These are phyloP conservation scores for Cephonodes hylas DNA, from an alignment of 2,888 invertebrate species.

Conservation along the genomic window DNA sequence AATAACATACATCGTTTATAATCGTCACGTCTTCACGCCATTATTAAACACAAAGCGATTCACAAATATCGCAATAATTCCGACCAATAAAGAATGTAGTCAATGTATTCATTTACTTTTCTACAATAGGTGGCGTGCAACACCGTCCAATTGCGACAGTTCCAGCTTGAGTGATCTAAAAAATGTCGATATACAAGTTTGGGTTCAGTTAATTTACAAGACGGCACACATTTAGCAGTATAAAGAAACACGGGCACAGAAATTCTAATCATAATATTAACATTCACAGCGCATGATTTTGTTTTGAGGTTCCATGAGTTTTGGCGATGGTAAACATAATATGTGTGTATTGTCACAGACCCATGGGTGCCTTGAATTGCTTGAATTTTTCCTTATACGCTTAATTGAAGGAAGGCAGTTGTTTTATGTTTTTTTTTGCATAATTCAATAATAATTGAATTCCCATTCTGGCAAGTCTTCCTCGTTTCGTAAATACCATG, in stretches of 20 bases:
- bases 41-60: not conserved
- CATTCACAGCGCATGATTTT: not conserved
- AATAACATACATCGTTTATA: not conserved
- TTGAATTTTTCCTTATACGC: not conserved
- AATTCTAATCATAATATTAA: not conserved
- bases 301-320: not conserved
- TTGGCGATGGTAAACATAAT: not conserved
- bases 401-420: not conserved
- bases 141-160: not conserved
- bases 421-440: not conserved
- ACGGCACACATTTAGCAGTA: not conserved
- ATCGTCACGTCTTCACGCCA: not conserved
- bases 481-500: not conserved
- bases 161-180: not conserved
- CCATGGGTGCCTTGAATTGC: not conserved
- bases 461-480: not conserved
- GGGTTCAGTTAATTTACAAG: not conserved
- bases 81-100: not conserved
- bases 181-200: constrained; percentile 8
- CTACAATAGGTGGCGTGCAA: not conserved
- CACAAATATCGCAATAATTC: constrained; percentile 10
- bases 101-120: not conserved
- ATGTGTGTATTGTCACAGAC: not conserved
- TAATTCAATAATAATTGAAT: not conserved
- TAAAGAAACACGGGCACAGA: not conserved